Percentiles rank a stretch among this genome's conserved stretches.
Conservation (phyloP, 2,797 vertebrate genomes). For the Phaenicophaeus curvirostris region DNA sequence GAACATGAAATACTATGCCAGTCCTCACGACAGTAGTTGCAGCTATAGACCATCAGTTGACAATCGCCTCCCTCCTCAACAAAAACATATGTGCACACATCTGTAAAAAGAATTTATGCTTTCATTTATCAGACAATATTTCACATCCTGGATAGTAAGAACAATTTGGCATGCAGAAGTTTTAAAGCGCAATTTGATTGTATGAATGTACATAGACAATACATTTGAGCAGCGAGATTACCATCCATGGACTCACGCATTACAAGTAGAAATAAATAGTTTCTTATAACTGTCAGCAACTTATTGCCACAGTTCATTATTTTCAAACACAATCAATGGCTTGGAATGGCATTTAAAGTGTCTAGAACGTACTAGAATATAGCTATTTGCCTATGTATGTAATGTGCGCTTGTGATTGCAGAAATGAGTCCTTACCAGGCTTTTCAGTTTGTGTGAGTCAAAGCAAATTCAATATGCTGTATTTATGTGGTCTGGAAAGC, state of each 20-base stretch:
- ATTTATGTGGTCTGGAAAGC: constrained; percentile 3
- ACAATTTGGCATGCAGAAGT: background rate
- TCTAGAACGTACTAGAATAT: background rate
- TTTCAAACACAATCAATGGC: background rate
- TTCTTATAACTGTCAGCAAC: background rate
- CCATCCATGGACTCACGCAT: background rate
- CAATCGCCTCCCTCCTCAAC: background rate
- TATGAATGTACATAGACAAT: background rate
- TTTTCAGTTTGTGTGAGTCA: constrained; percentile 43
- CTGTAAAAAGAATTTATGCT: background rate
- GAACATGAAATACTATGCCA: background rate
- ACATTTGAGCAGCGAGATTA: background rate
- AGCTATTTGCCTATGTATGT: background rate
- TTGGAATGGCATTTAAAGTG: background rate
- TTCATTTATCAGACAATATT: background rate
- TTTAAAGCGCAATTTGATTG: background rate
- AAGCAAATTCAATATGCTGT: background rate
- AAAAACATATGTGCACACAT: background rate
- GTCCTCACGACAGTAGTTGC: background rate
- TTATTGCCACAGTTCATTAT: background rate
- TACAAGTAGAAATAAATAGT: background rate
- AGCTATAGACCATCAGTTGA: background rate
- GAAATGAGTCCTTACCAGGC: constrained; percentile 32
- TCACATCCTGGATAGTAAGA: background rate
- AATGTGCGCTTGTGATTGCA: background rate